Conservation (phyloP, 1,140 invertebrate genomes). For the Euborellia annulipes region DNA sequence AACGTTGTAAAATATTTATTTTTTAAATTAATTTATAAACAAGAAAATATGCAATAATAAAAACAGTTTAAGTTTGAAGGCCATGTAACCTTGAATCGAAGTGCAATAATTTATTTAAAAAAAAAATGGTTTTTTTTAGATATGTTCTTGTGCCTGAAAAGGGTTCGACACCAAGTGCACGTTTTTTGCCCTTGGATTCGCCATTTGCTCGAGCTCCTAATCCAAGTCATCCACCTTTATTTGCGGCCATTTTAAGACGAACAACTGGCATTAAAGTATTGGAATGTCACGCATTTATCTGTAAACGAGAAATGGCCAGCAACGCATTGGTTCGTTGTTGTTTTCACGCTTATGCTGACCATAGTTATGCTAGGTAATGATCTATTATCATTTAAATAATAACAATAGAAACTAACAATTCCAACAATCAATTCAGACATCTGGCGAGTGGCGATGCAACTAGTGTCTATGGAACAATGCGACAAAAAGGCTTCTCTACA, state of each 20-base stretch:
- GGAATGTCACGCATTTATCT: slow-evolving; percentile 98
- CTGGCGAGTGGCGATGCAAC: slow-evolving; percentile 1
- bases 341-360: slow-evolving; percentile 90
- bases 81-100: too few species aligned
- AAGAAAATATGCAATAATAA: too few species aligned
- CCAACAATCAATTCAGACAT: too few species aligned
- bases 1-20: too few species aligned
- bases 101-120: slow-evolving; percentile 22
- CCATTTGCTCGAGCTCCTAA: slow-evolving; percentile 82
- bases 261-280: slow-evolving; percentile 97
- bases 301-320: slow-evolving; percentile 85
- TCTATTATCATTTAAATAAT: too few species aligned
- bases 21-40: too few species aligned
- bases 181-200: slow-evolving; percentile 91
- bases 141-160: slow-evolving; percentile 41
- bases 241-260: slow-evolving; percentile 86
- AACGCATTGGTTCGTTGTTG: slow-evolving; percentile 87
- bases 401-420: slow-evolving; percentile 21
- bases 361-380: slow-evolving; percentile 59
- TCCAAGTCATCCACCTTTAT: slow-evolving; percentile 82
- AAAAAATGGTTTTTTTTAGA: slow-evolving; percentile 17
- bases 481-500: neutral
- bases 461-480: slow-evolving; percentile 23
- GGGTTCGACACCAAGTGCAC: slow-evolving; percentile 38
- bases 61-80: too few species aligned